Evolutionary conservation across 1,140 invertebrate genomes (phyloP), one percentile per base, ranked within the genome.

Genomic region (Macrostomum lignano): DNA sequence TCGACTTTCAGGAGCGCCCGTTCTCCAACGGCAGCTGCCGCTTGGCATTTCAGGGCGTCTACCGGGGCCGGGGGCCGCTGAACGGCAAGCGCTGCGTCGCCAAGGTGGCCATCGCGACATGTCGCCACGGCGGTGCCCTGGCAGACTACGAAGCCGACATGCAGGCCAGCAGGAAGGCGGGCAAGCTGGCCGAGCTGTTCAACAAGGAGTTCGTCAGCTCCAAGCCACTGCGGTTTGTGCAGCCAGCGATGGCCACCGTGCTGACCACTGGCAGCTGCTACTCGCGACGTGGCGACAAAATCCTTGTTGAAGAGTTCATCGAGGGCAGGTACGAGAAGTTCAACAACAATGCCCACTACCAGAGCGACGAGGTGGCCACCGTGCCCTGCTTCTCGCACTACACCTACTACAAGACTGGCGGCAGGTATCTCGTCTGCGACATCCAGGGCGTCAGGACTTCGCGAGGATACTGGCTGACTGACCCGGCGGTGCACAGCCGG

Each of bases 371-470:
- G 21, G 30, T 28, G 13, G 31, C 35, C 3, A 17, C 37, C 13
- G 22, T 28, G 21, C 23, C 36, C 10, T 37, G 40, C 3, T 43
- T 43, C 31, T 39, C 35, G 6, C 42, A 43, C 28, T 43, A 36
- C 34, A 38, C 37, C 1, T 43, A 37, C 36, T 41, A 40, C 40
- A 35, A 41, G 23, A 21, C 21, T 2, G 36, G 36, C 6, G 34
- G 32, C 26, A 21, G 34, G 2, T 17, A 38, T 10, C 23, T 43
- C 15, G 35, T 43, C 4, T 36, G 31, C 20, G 38, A 32, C 7
- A 31, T 43, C 10, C 40, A 43, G 17, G 42, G 42, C 6, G 33
- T 38, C 7, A 17, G 9, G 13, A 20, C 25, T 15, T 31, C 25
- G 13, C 29, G 37, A 19, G 23, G 33, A 11, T 41, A 36, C 20